These are phyloP conservation scores for Drosophila pruinosa DNA, from an alignment of 1,140 invertebrate genomes.

Conservation along the genomic window DNA sequence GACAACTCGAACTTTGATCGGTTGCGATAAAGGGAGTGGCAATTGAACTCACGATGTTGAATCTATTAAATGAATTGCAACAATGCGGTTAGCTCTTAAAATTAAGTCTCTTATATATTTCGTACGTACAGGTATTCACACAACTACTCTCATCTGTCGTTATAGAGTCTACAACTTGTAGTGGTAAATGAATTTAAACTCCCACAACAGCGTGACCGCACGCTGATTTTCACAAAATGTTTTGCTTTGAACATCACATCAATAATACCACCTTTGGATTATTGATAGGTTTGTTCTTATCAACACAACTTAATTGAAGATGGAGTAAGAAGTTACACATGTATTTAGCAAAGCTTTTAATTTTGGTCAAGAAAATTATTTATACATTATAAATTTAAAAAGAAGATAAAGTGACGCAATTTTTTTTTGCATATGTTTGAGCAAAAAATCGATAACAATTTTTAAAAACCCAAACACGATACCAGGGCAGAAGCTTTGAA, in stretches of 20 bases:
- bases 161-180: not conserved
- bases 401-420: no score
- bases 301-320: not conserved
- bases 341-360: no score
- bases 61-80: constrained; percentile 1
- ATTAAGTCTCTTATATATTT: not conserved
- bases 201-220: not conserved
- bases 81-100: not conserved
- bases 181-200: not conserved
- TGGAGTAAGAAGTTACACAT: no score
- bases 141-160: not conserved
- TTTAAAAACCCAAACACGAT: no score
- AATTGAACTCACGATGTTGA: constrained; percentile 1
- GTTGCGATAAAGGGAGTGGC: not conserved
- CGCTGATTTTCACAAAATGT: not conserved
- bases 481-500: no score
- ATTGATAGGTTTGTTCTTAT: not conserved
- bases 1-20: constrained; percentile 25
- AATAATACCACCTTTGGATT: not conserved
- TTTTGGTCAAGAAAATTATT: no score
- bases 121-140: not conserved
- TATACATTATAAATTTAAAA: no score
- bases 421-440: no score
- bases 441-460: no score
- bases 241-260: not conserved